phyloP scores from a whole-genome alignment of 2,888 invertebrate genomes.

The Pyrrhosoma nymphula region DNA sequence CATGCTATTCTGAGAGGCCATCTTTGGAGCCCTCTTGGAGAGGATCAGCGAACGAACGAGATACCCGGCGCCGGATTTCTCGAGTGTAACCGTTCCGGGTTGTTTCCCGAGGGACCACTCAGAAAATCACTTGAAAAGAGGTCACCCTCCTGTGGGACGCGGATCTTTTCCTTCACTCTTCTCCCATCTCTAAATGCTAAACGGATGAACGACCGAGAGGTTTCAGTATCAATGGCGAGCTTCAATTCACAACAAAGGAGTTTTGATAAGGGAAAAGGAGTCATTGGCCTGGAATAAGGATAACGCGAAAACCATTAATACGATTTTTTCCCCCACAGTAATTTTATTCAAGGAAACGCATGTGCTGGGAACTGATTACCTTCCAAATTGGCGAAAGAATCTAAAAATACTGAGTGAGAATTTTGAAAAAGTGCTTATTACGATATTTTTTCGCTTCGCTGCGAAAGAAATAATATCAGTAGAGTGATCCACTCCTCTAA shows the following conservation, averaged over 20 bases:
- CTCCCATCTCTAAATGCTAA: neutral
- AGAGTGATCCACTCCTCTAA: no score
- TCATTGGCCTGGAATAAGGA: no score
- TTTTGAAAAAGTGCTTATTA: no score
- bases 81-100: constrained; percentile 31
- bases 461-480: no score
- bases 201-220: neutral
- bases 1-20: neutral
- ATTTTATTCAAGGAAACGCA: no score
- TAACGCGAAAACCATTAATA: no score
- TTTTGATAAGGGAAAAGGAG: neutral
- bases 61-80: constrained; percentile 23
- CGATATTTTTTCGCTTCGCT: no score
- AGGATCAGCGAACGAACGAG: neutral
- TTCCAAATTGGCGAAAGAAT: no score
- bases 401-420: no score
- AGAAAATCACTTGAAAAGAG: constrained; percentile 24
- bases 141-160: neutral
- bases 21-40: neutral
- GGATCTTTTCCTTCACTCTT: neutral
- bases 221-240: neutral
- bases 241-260: neutral
- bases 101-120: constrained; percentile 19
- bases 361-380: no score
- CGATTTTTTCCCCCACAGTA: no score